These are phyloP conservation scores for Nothoprocta pentlandii DNA, from an alignment of 2,113 vertebrate species.

Conservation along the genomic window DNA sequence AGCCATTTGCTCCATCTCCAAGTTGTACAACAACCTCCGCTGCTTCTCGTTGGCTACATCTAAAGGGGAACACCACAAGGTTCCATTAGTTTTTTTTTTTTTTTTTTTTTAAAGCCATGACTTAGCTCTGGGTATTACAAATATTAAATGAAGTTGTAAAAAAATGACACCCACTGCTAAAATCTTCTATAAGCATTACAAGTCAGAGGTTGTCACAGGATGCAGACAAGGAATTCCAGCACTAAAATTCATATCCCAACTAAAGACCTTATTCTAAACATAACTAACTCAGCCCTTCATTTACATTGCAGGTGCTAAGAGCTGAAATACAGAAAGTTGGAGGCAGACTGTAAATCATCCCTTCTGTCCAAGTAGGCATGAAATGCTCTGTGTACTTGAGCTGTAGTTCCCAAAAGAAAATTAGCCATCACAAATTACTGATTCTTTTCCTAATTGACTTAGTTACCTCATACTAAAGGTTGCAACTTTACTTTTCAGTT, in stretches of 20 bases:
- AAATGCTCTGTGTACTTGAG: background rate
- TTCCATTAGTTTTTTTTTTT: background rate
- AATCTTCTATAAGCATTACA: background rate
- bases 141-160: background rate
- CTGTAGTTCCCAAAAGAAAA: background rate
- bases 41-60: constrained; percentile 94
- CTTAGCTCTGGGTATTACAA: background rate
- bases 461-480: background rate
- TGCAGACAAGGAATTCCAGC: background rate
- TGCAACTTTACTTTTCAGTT: background rate
- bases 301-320: background rate
- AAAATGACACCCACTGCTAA: background rate
- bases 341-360: background rate
- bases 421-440: background rate
- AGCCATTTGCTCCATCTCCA: constrained; percentile 99
- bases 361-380: background rate
- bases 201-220: background rate
- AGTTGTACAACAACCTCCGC: constrained; percentile 91
- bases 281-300: background rate
- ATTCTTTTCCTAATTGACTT: background rate
- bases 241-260: background rate
- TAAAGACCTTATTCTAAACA: background rate
- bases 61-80: constrained; percentile 54
- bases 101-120: background rate
- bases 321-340: background rate